A percentile compares a stretch with the other conserved stretches of the same genome.
phyloP scores from a whole-genome alignment of 2,113 vertebrate species.

The Campylomormyrus numenius region DNA sequence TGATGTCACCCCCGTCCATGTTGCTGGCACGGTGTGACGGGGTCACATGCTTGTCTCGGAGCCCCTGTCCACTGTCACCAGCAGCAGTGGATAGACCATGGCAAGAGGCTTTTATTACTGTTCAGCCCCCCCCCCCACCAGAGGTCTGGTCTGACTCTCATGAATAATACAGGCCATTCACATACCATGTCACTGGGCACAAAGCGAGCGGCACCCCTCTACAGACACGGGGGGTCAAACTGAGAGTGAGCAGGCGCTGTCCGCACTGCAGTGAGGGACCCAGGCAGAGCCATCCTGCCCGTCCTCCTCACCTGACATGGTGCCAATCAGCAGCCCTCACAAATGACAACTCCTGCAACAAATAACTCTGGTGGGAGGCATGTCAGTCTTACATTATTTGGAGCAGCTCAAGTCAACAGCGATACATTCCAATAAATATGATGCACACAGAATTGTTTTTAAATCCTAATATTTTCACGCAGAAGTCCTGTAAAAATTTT shows the following conservation, averaged over 20 bases:
- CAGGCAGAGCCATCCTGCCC: background rate
- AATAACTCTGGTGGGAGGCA: background rate
- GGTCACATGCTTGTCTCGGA: background rate
- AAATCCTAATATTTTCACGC: background rate
- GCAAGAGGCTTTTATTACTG: background rate
- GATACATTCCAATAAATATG: background rate
- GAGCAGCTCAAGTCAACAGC: background rate
- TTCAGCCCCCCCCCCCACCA: background rate
- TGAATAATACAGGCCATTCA: background rate
- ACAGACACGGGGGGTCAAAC: background rate
- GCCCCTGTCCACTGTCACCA: background rate
- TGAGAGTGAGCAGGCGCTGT: background rate
- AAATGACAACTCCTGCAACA: background rate
- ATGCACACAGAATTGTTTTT: background rate
- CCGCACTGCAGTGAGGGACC: background rate
- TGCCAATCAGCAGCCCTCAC: background rate
- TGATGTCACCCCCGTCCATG: background rate
- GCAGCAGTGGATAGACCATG: background rate
- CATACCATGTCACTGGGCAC: background rate
- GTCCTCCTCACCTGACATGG: background rate
- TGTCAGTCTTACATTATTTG: background rate
- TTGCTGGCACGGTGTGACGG: background rate
- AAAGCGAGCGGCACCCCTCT: background rate
- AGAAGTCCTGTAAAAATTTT: background rate
- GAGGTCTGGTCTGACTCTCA: background rate